A percentile compares a stretch with the other conserved stretches of the same genome.
Conservation (phyloP, 2,113 vertebrate genomes). For the Tupaia tana region DNA sequence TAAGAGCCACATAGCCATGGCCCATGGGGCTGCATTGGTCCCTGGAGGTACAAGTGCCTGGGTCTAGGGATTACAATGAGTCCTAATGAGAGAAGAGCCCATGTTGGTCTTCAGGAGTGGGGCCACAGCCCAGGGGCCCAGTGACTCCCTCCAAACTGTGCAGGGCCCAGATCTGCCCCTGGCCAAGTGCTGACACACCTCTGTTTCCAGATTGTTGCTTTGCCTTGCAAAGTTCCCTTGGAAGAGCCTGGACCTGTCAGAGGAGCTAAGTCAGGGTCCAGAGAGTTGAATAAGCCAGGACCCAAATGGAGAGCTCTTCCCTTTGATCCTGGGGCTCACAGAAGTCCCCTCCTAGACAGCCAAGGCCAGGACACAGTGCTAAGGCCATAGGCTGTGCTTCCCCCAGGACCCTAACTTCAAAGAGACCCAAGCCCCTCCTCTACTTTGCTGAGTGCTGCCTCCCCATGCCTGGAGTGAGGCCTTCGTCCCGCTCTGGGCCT, state of each 20-base stretch:
- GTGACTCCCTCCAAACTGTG: accelerated
- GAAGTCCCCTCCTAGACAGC: neutral
- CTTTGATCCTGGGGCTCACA: accelerated
- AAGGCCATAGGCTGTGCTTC: neutral
- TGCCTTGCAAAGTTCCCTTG: too few relatives aligned
- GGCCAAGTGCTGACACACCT: neutral
- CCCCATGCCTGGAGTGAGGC: accelerated
- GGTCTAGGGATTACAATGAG: accelerated
- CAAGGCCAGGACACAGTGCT: neutral
- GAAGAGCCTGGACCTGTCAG: too few relatives aligned
- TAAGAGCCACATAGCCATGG: neutral
- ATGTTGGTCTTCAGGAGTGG: neutral
- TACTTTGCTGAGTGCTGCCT: neutral
- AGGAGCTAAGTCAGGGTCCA: too few relatives aligned
- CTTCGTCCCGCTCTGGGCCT: neutral
- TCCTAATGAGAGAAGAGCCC: neutral
- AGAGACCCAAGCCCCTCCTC: neutral
- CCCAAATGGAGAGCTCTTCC: too few relatives aligned
- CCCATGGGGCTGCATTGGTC: neutral
- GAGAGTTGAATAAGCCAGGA: too few relatives aligned
- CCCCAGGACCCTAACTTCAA: neutral
- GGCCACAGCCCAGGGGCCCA: neutral
- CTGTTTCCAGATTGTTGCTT: too few relatives aligned
- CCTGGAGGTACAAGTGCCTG: too few relatives aligned
- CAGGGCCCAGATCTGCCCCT: neutral